phyloP scores from a whole-genome alignment of 2,113 vertebrate species.

The Garra rufa region DNA sequence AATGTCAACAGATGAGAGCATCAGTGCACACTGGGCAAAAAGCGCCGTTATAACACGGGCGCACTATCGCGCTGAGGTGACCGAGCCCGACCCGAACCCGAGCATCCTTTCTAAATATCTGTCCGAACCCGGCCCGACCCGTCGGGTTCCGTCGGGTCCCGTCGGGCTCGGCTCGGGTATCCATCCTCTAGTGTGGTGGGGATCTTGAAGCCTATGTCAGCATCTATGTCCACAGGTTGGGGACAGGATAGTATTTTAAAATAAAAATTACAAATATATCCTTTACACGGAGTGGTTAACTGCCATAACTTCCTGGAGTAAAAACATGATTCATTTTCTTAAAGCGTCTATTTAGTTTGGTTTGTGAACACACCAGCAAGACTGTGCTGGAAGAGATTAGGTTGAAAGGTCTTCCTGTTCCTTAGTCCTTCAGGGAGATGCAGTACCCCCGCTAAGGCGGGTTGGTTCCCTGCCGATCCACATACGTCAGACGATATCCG shows the following conservation, averaged over 20 bases:
- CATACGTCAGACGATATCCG: conserved; percentile 35
- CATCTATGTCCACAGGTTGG: neutral
- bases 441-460: neutral
- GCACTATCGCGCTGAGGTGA: too few relatives aligned
- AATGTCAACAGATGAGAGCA: too few relatives aligned
- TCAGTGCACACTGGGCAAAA: too few relatives aligned
- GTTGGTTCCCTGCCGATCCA: conserved; percentile 20
- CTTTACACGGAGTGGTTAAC: neutral
- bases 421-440: conserved; percentile 8
- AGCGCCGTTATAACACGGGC: too few relatives aligned
- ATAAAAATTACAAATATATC: neutral
- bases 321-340: neutral
- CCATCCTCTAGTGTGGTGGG: too few relatives aligned
- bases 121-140: too few relatives aligned
- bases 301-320: neutral
- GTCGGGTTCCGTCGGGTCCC: too few relatives aligned
- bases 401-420: conserved; percentile 16
- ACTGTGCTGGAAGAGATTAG: conserved; percentile 13
- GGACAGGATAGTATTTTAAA: neutral
- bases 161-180: too few relatives aligned
- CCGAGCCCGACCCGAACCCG: too few relatives aligned
- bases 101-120: too few relatives aligned
- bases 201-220: neutral
- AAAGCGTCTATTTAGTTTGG: neutral
- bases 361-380: neutral